These are phyloP conservation scores for Telmatochromis sp. DNA, from an alignment of 2,113 vertebrate genomes.

Conservation along the genomic window DNA sequence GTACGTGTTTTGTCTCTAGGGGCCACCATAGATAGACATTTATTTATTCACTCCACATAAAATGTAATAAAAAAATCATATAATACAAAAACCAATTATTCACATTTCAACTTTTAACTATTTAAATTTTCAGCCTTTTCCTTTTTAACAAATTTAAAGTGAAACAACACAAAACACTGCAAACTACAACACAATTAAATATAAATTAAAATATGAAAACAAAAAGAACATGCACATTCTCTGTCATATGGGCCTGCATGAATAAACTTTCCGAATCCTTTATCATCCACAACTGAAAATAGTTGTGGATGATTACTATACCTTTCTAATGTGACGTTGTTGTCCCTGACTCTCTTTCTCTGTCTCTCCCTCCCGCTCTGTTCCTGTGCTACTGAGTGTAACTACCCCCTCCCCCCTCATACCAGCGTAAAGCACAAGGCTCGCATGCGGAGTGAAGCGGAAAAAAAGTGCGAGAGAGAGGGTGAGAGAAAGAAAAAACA, in stretches of 20 bases:
- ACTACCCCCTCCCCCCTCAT: neutral
- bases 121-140: neutral
- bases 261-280: neutral
- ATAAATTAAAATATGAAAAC: neutral
- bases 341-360: neutral
- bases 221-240: accelerated
- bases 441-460: neutral
- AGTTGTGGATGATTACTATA: neutral
- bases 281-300: neutral
- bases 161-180: neutral
- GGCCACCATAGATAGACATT: accelerated
- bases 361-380: neutral
- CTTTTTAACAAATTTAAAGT: neutral
- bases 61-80: neutral
- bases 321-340: neutral
- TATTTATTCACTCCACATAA: neutral
- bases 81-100: neutral
- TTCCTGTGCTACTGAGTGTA: neutral
- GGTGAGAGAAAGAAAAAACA: neutral
- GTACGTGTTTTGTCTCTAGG: neutral
- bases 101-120: neutral
- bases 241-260: accelerated
- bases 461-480: neutral
- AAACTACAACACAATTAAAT: neutral
- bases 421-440: neutral